phyloP scores from a whole-genome alignment of 2,797 vertebrate genomes.

The Echeneis naucrates region DNA sequence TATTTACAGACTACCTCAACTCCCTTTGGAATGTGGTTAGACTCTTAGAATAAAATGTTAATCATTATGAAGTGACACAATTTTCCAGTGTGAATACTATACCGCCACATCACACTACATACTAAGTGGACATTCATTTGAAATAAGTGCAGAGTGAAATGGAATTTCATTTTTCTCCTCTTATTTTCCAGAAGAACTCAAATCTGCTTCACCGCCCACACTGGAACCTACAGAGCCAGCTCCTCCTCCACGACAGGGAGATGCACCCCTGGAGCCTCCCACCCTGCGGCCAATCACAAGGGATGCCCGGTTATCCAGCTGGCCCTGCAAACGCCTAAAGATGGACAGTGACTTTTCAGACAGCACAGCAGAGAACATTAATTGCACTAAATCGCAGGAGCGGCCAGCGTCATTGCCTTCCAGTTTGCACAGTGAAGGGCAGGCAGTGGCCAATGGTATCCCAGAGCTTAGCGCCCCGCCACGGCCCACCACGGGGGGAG shows the following conservation, averaged over 20 bases:
- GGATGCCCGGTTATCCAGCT: slow-evolving; percentile 82
- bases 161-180: slow-evolving; percentile 39
- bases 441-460: slow-evolving; percentile 81
- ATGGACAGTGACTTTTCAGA: slow-evolving; percentile 83
- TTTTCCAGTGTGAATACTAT: slow-evolving; percentile 73
- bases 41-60: slow-evolving; percentile 34
- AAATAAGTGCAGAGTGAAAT: slow-evolving; percentile 3
- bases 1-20: slow-evolving; percentile 48
- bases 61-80: slow-evolving; percentile 69
- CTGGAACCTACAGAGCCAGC: slow-evolving; percentile 93
- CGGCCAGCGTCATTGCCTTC: slow-evolving; percentile 62
- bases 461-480: slow-evolving; percentile 69
- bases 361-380: slow-evolving; percentile 59
- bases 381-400: slow-evolving; percentile 82
- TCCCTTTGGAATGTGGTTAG: slow-evolving; percentile 55
- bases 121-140: slow-evolving; percentile 63
- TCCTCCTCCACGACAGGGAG: slow-evolving; percentile 89
- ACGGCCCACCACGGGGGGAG: slow-evolving; percentile 80
- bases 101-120: slow-evolving; percentile 78
- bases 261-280: slow-evolving; percentile 92
- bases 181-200: slow-evolving; percentile 89
- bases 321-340: slow-evolving; percentile 86
- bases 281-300: slow-evolving; percentile 92
- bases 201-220: slow-evolving; percentile 91
- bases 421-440: slow-evolving; percentile 77